Base-by-base conservation (phyloP, 2,797 vertebrate genomes). In the Miichthys miiuy region DNA sequence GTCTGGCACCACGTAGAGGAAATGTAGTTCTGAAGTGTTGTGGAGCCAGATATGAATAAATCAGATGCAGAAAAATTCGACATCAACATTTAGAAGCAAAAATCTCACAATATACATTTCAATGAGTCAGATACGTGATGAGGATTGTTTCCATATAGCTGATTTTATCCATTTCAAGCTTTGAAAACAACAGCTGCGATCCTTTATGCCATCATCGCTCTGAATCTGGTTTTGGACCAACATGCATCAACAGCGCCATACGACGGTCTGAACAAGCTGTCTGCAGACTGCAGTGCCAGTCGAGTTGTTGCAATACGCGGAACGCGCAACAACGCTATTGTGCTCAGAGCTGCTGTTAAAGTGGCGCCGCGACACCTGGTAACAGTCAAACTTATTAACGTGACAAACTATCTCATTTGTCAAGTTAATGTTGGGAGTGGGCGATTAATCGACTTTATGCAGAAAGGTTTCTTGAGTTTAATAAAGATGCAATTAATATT, bases 1-100 rank as follows among this genome's bases (percentile, higher is more conserved):
- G 97, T 99, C 92, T 98, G 97, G 91, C 96, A 92, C 97, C 97
- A 99, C 0, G 94, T 96, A 20, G 96, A 95, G 58, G 97, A 97
- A 88, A 99, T 90, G 88, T 92, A 96, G 58, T 80, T 89, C 95
- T 96, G 79, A 68, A 18, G 41, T 72, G 55, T 75, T 54, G 25
- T 62, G 16, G 23, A 67, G 3, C 5, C 4, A 58, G 65, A 73
- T 1, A 63, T 41, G 4, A 83, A 42, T 62, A 21, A 63, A 73
- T 54, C 3, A 77, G 6, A 69, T 23, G 46, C 11, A 16, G 47
- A 41, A 18, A 61, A 55, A 21, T 46, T 0, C 12, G 64, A 41
- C 6, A 48, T 5, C 25, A 34, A 67, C 18, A 60, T 63, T 44
- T 9, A 52, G 34, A 69, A 3, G 5, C 0, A 18, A 18, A 73